Evolutionary conservation across 2,888 invertebrate species (phyloP).

Genomic region (Escarpia spicata): DNA sequence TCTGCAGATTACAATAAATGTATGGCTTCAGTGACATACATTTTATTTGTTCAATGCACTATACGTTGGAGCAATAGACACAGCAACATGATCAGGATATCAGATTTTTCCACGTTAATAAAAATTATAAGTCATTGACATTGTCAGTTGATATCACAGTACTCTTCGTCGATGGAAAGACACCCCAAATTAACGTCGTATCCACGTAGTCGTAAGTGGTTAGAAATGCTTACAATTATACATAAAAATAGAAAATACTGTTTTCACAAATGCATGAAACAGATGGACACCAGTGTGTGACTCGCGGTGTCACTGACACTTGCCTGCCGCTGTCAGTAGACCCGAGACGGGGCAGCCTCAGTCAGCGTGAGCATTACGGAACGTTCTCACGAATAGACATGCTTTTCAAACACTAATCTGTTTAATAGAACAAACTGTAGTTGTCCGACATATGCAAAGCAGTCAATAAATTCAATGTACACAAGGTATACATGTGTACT

Average conservation of each 20-base stretch:
- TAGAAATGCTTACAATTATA: background rate
- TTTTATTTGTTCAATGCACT: background rate
- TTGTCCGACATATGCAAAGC: background rate
- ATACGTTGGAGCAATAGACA: background rate
- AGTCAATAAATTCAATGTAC: background rate
- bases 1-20: background rate
- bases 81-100: background rate
- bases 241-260: background rate
- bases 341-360: background rate
- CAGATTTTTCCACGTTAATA: background rate
- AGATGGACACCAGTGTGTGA: background rate
- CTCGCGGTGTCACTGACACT: background rate
- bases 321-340: background rate
- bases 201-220: background rate
- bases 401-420: background rate
- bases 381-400: background rate
- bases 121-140: no score
- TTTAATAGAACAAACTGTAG: background rate
- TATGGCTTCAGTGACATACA: background rate
- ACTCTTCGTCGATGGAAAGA: background rate
- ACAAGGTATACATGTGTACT: background rate
- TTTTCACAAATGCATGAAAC: background rate
- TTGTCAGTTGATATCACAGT: no score
- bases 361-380: background rate
- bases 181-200: background rate